Base-by-base conservation (phyloP, 1,140 invertebrate genomes). In the Lasioglossum albipes region DNA sequence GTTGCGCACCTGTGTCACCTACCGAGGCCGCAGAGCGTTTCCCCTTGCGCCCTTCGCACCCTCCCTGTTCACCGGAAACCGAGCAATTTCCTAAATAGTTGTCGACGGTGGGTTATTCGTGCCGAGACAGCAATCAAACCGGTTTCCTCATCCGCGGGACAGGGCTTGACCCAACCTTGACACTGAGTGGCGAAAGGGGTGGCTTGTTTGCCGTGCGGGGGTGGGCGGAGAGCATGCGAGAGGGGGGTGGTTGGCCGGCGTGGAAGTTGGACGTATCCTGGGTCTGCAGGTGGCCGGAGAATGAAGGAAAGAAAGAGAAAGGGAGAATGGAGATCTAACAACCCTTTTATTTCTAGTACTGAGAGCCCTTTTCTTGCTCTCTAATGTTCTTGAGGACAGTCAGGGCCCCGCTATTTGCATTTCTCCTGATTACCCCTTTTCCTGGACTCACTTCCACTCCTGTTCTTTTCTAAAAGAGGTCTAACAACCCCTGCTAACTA, bases 111-210 rank as follows among this genome's bases (percentile, higher is more conserved):
- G 52, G 52, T 76, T 84, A 41, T 54, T 76, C 82, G 68, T 20
- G 67, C 20, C 49, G 36, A 49, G 82, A 36, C 76, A 13, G 41
- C 84, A 41, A 84, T 81, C 78, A 57, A 57, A 71, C 69, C 72
- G 66, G 71, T 74, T 77, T 64, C 36, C 61, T 54, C 59, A 49
- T 69, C 74, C 61, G 59, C 67, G 59, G 61, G 71, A 75, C 72
- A 75, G 57, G 49, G 65, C 64, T 54, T 88, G 89, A 87, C 81
- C 85, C 79, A 89, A 90, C 90, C 90, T 91, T 91, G 90, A 91
- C 90, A 91, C 86, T 91, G 90, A 88, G 59, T 20, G 59, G 13
- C 0, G 10, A 12, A 49, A 83, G 85, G 79, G 73, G 61, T n/a
- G 54, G 82, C 65, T 82, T 73, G 87, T 82, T 82, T 69, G 87